A percentile compares a stretch with the other conserved stretches of the same genome.
Evolutionary conservation across 2,797 vertebrate species (phyloP).

Genomic region (Bradypodion ventrale): DNA sequence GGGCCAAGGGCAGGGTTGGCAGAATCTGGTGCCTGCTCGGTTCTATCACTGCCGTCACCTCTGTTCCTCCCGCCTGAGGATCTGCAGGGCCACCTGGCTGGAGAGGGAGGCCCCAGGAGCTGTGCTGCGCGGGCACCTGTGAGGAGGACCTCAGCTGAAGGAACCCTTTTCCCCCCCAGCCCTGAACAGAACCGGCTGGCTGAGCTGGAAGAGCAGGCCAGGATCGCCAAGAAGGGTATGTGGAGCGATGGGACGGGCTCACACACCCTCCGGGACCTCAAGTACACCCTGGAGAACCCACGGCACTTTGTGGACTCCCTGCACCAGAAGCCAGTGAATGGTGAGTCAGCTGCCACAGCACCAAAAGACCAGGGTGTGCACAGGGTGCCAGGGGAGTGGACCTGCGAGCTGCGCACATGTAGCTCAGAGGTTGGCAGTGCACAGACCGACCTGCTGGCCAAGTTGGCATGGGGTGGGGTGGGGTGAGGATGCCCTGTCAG

Average conservation of each 20-base stretch:
- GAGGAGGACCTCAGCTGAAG: too few species aligned
- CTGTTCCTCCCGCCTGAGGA: too few species aligned
- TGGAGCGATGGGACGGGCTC: constrained; percentile 91
- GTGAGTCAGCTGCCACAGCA: constrained; percentile 70
- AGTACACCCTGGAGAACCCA: constrained; percentile 93
- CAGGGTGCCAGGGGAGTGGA: background rate
- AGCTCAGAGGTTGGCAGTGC: too few species aligned
- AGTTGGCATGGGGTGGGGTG: too few species aligned
- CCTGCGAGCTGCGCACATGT: background rate
- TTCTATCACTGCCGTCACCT: too few species aligned
- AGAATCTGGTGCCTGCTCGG: too few species aligned
- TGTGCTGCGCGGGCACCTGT: too few species aligned
- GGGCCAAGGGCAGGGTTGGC: too few species aligned
- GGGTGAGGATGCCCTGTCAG: too few species aligned
- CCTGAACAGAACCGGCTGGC: constrained; percentile 93
- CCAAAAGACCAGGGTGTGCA: background rate
- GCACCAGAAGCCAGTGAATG: constrained; percentile 96
- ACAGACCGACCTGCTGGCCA: background rate
- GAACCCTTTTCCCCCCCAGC: constrained; percentile 69
- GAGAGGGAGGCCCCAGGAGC: too few species aligned
- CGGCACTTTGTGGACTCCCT: constrained; percentile 95
- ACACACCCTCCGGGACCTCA: constrained; percentile 90
- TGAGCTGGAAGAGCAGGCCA: constrained; percentile 92
- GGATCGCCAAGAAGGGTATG: constrained; percentile 87
- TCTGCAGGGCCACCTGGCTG: too few species aligned